A percentile compares a stretch with the other conserved stretches of the same genome.
Evolutionary conservation across 2,888 invertebrate species (phyloP).

Genomic region (Parnassius smintheus): DNA sequence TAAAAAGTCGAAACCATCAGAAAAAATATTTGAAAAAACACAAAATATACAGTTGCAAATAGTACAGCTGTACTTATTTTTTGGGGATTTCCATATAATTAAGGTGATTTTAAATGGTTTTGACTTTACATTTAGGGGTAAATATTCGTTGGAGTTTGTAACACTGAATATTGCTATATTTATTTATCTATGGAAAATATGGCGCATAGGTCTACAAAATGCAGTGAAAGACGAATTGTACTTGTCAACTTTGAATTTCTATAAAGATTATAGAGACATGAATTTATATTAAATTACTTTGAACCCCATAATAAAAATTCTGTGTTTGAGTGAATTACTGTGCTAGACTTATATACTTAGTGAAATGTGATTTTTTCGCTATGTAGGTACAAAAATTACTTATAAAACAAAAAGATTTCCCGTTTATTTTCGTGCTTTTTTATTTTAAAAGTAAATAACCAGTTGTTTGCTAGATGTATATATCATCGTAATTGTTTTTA

Average conservation of each 20-base stretch:
- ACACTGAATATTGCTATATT: not conserved
- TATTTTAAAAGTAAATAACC: slow-evolving; percentile 48
- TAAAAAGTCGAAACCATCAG: no score
- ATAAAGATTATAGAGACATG: slow-evolving; percentile 63
- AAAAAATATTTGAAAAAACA: no score
- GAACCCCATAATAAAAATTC: slow-evolving; percentile 31
- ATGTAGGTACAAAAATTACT: slow-evolving; percentile 59
- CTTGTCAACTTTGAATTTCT: slow-evolving; percentile 67
- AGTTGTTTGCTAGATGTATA: slow-evolving; percentile 44
- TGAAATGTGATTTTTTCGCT: slow-evolving; percentile 72
- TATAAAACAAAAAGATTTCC: slow-evolving; percentile 49
- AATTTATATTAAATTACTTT: slow-evolving; percentile 49
- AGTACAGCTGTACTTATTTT: no score
- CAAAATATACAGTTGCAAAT: no score
- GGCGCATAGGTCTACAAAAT: slow-evolving; percentile 60
- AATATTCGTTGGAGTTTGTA: no score
- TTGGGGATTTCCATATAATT: no score
- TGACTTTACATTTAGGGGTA: no score
- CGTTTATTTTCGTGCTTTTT: slow-evolving; percentile 42
- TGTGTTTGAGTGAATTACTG: slow-evolving; percentile 44
- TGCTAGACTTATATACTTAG: slow-evolving; percentile 50
- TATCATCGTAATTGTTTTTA: slow-evolving; percentile 20
- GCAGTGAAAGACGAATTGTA: slow-evolving; percentile 66
- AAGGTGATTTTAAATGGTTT: no score
- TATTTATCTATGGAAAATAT: slow-evolving; percentile 58